Evolutionary conservation across 2,888 invertebrate genomes (phyloP).

Genomic region (Daptonema setosum): DNA sequence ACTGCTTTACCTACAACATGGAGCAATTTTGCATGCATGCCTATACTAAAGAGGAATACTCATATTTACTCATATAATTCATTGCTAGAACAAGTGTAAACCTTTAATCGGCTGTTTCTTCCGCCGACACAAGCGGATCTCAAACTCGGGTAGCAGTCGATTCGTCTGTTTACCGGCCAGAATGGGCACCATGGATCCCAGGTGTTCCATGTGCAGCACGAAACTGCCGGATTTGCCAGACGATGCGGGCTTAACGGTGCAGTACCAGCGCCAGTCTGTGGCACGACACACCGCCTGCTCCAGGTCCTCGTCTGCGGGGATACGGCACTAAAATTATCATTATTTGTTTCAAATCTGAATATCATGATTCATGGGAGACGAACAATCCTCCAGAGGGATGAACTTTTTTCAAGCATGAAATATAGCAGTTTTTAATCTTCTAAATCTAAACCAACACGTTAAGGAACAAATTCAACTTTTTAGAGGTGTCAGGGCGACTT

Average conservation of each 20-base stretch:
- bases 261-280: constrained; percentile 68
- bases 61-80: too few relatives aligned
- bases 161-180: constrained; percentile 83
- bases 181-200: constrained; percentile 82
- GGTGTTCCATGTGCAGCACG: constrained; percentile 61
- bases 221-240: constrained; percentile 27
- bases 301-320: constrained; percentile 64
- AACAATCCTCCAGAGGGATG: background rate
- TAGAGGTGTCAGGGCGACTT: too few relatives aligned
- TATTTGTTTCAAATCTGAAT: too few relatives aligned
- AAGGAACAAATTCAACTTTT: too few relatives aligned
- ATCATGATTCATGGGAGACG: too few relatives aligned
- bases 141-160: constrained; percentile 89
- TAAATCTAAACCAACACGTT: too few relatives aligned
- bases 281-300: constrained; percentile 81
- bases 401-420: background rate
- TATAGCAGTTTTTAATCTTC: too few relatives aligned
- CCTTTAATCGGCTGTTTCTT: background rate
- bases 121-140: constrained; percentile 39
- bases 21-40: too few relatives aligned
- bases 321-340: constrained; percentile 58
- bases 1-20: too few relatives aligned
- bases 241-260: constrained; percentile 52
- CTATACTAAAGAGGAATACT: too few relatives aligned
- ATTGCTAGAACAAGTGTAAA: background rate